A percentile compares a stretch with the other conserved stretches of the same genome.
These are phyloP conservation scores for Myrmophylax atrothorax DNA, from an alignment of 2,113 vertebrate species.

Conservation along the genomic window DNA sequence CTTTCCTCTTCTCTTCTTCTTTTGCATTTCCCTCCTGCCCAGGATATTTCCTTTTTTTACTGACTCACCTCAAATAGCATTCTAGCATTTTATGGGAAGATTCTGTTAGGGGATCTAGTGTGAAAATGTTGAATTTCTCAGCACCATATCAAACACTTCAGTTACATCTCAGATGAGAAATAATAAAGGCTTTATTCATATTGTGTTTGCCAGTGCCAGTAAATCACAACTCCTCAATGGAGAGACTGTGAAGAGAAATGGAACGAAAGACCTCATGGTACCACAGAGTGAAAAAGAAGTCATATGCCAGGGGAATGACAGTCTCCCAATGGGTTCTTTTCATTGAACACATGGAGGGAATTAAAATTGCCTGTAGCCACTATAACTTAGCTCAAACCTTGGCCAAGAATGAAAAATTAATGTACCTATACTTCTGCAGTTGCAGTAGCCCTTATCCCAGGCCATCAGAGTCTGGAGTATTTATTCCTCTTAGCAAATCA, in stretches of 20 bases:
- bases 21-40: neutral
- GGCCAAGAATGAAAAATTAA: neutral
- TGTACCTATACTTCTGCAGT: neutral
- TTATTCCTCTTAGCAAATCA: neutral
- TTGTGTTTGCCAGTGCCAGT: neutral
- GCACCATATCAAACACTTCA: neutral
- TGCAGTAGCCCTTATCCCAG: neutral
- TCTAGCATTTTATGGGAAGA: neutral
- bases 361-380: neutral
- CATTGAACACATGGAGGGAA: neutral
- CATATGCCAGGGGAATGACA: constrained; percentile 40
- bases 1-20: too few species aligned
- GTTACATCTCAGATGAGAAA: neutral
- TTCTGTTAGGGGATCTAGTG: neutral
- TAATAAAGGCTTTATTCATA: constrained; percentile 59
- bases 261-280: constrained; percentile 12
- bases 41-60: neutral
- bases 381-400: neutral
- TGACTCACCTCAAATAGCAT: neutral
- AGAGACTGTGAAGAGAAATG: constrained; percentile 36
- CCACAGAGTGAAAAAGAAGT: constrained; percentile 14
- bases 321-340: constrained; percentile 34
- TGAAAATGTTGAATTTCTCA: neutral
- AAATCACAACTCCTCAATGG: constrained; percentile 2
- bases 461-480: neutral